Evolutionary conservation across 2,888 invertebrate genomes (phyloP), one percentile per base, ranked within the genome.

Genomic region (Rhagium mordax): DNA sequence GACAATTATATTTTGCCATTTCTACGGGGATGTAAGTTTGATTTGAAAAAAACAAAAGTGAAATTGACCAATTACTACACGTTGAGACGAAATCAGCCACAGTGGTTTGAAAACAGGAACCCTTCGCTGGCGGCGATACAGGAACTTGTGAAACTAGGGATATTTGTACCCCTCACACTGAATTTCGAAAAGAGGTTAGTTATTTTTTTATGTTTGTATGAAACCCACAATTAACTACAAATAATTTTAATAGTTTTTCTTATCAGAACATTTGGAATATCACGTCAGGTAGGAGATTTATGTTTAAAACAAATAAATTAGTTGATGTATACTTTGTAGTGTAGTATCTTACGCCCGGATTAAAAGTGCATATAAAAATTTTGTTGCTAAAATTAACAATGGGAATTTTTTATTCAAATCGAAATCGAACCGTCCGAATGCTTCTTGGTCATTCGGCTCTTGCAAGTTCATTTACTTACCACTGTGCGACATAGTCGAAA

Each of bases 81-180:
- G 62, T 90, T 92, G 86, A 87, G 90, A 69, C 83, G 86, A 0
- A 87, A 88, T 66, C 82, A 89, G 20, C 86, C 89, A 0, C 91
- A 92, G 82, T 92, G 92, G 92, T 93, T 90, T 81, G 76, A 83
- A 41, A 88, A 91, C 75, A 87, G 92, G 66, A 88, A 92, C 87
- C 92, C 92, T 0, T 84, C 86, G 51, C 79, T 89, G 41, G 89
- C 90, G 6, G 89, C 90, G 84, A 83, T 92, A 20, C 89, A 89
- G 77, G 90, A 91, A 71, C 83, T 93, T 1, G 85, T 92, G 0
- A 81, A 89, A 24, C 47, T 76, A 6, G 92, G 92, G 7, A 89
- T 91, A 16, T 91, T 92, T 79, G 82, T 93, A 1, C 92, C 92
- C 0, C 82, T 93, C 33, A 72, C 27, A 48, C 33, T 89, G 16